phyloP scores from a whole-genome alignment of 1,140 invertebrate genomes.

The Triops longicaudatus region DNA sequence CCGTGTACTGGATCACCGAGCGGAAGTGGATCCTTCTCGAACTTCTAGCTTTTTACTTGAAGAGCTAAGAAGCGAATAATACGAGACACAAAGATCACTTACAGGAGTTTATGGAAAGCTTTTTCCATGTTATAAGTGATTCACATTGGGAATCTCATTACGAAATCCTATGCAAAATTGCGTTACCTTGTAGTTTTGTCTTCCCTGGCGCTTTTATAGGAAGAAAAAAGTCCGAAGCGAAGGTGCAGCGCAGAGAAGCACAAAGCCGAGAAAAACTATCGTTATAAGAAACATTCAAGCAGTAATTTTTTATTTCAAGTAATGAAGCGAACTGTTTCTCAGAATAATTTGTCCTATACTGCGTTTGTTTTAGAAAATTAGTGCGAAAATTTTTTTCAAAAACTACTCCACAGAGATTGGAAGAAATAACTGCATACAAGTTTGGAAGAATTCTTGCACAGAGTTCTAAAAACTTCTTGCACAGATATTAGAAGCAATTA shows the following conservation, averaged over 20 bases:
- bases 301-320: no score
- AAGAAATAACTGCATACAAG: no score
- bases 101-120: background rate
- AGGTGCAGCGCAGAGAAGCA: background rate
- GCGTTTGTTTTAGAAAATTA: no score
- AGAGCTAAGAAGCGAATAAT: background rate
- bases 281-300: no score
- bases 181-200: background rate
- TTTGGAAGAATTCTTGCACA: no score
- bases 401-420: no score
- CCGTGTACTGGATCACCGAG: background rate
- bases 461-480: no score
- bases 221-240: background rate
- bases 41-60: background rate
- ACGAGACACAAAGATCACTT: background rate
- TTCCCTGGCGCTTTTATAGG: background rate
- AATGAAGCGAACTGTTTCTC: no score
- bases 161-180: background rate
- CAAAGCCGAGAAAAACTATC: no score
- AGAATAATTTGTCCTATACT: no score
- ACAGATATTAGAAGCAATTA: no score
- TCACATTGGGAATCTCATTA: background rate
- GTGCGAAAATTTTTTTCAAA: no score
- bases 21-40: background rate
- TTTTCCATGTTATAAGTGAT: background rate